Evolutionary conservation across 2,797 vertebrate genomes (phyloP).

Genomic region (Podarcis siculus): DNA sequence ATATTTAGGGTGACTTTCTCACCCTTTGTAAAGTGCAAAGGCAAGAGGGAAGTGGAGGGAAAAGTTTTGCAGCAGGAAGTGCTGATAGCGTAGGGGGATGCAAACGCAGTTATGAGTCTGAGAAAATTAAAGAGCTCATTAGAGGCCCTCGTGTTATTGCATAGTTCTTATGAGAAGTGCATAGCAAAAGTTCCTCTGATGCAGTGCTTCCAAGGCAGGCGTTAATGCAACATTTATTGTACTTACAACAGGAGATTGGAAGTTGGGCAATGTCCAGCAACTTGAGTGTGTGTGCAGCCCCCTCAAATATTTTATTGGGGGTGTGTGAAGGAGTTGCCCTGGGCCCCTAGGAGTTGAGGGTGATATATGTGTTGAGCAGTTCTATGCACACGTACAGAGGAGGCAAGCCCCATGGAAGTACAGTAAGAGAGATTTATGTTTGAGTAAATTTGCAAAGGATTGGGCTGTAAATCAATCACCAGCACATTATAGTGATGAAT

Average conservation of each 20-base stretch:
- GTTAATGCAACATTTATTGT: no score
- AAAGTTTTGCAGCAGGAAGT: background rate
- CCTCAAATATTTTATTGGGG: no score
- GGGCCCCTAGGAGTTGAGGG: no score
- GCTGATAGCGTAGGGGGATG: background rate
- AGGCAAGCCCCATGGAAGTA: background rate
- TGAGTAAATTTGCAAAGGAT: background rate
- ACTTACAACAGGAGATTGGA: no score
- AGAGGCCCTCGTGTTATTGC: background rate
- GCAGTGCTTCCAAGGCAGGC: background rate
- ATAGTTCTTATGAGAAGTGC: background rate
- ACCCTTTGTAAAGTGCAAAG: background rate
- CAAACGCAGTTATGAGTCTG: background rate
- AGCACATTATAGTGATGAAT: background rate
- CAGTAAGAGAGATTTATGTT: background rate
- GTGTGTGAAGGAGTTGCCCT: no score
- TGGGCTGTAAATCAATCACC: background rate
- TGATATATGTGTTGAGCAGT: background rate
- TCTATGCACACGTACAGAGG: background rate
- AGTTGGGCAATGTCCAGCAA: background rate
- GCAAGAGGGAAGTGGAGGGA: background rate
- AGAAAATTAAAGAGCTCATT: conserved; percentile 18
- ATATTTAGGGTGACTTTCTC: background rate
- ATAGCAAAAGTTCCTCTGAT: background rate
- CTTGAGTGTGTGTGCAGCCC: background rate